Base-by-base conservation (phyloP, 2,888 invertebrate species). In the Melanargia galathea region DNA sequence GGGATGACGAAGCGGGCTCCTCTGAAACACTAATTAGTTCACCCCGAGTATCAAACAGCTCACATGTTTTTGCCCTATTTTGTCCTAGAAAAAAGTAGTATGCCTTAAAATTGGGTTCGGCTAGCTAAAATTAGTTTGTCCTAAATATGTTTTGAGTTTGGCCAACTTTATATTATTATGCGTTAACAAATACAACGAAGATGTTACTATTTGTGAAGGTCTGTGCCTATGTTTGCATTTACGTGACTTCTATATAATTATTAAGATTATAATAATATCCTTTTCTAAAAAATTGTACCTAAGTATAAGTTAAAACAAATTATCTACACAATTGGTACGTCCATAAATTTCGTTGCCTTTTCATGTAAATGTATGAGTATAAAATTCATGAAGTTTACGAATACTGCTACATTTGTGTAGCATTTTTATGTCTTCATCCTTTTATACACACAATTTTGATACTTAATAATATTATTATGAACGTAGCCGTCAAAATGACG, bases 341-440 rank as follows among this genome's bases (percentile, higher is more conserved):
- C 10, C 20, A 22, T 11, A 10, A 22, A 24, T 48, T 22, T 24
- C 22, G 6, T 13, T 13, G 24, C 5, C 24, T 13, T 22, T 22
- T n/a, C 22, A 24, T 48, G n/a, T 48, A 48, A 13, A 24, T 38
- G 4, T 24, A 24, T 13, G 46, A 48, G 20, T 24, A 48, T 24
- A 48, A 48, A 48, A 24, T 48, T 3, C 11, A 24, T 5, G 6
- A 24, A 24, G 24, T 24, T 48, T 24, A n/a, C 6, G 6, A 38
- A 38, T 38, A 38, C 38, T 24, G 20, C 13, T 24, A 48, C 13
- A 18, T 13, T 24, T 11, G 6, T 22, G 24, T 24, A 48, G 46
- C n/a, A 26, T 48, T 48, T 24, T 48, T 16, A 48, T 48, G n/a
- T 7, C 26, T 48, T 48, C 48, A 48, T 30, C 51, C 49, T 10